phyloP scores from a whole-genome alignment of 2,797 vertebrate genomes.

The Gobionotothen gibberifrons region DNA sequence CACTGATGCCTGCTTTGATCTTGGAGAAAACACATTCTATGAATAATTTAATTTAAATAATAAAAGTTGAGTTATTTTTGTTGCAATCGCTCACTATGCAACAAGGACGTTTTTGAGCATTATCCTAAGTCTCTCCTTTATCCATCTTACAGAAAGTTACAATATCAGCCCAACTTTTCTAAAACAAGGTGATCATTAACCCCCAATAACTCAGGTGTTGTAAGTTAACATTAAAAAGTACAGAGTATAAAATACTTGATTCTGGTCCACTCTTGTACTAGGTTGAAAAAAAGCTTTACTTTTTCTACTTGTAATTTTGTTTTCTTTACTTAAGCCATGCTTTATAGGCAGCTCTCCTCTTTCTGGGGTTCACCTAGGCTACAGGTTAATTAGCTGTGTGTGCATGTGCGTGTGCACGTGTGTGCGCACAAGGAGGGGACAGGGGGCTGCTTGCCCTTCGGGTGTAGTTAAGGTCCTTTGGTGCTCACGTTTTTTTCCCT shows the following conservation, averaged over 20 bases:
- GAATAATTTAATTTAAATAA: neutral
- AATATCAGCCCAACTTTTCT: neutral
- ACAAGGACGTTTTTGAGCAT: neutral
- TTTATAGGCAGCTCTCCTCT: conserved; percentile 33
- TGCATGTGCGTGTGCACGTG: conserved; percentile 16
- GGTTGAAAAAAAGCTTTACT: conserved; percentile 11
- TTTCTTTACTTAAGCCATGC: conserved; percentile 26
- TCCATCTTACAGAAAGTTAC: neutral
- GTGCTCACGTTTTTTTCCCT: conserved; percentile 53
- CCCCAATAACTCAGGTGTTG: neutral
- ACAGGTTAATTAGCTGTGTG: conserved; percentile 31
- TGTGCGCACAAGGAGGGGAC: conserved; percentile 26
- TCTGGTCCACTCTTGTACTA: neutral
- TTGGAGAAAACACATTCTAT: conserved; percentile 6
- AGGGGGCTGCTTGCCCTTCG: conserved; percentile 46
- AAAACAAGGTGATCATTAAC: conserved; percentile 4
- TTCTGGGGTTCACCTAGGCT: conserved; percentile 39
- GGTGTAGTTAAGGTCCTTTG: conserved; percentile 62
- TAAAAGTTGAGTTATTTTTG: neutral
- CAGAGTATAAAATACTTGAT: conserved; percentile 1
- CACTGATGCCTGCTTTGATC: conserved; percentile 34
- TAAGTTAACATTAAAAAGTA: neutral
- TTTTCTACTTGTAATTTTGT: conserved; percentile 19
- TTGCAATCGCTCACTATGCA: neutral
- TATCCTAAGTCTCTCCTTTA: neutral